phyloP scores from a whole-genome alignment of 2,888 invertebrate species.

The Homarus gammarus region DNA sequence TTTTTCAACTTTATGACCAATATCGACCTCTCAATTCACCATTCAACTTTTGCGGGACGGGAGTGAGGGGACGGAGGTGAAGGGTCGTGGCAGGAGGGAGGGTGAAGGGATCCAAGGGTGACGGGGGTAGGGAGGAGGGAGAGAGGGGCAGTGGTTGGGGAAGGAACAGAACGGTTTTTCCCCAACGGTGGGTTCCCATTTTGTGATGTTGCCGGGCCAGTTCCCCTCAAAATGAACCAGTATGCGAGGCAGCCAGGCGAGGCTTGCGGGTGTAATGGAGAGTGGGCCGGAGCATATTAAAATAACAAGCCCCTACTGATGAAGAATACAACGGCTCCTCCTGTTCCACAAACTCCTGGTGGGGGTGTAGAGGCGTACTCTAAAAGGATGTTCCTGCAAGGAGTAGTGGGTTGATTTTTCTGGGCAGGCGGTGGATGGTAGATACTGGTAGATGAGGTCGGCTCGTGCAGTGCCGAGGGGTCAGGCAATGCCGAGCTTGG shows the following conservation, averaged over 20 bases:
- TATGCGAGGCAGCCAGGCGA: constrained; percentile 54
- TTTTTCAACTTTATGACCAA: background rate
- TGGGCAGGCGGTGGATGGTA: background rate
- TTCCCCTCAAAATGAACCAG: constrained; percentile 60
- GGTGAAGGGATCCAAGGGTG: background rate
- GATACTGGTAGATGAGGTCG: background rate
- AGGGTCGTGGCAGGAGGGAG: background rate
- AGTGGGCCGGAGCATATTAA: constrained; percentile 53
- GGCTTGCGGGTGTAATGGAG: constrained; percentile 61
- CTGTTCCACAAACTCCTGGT: background rate
- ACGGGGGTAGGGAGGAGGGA: background rate
- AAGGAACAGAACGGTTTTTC: constrained; percentile 44
- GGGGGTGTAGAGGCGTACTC: background rate
- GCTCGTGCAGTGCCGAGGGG: background rate
- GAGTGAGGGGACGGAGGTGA: background rate
- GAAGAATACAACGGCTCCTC: constrained; percentile 35
- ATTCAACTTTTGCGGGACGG: background rate
- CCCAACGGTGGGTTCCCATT: constrained; percentile 54
- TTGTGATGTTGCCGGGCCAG: constrained; percentile 58
- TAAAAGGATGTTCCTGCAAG: background rate
- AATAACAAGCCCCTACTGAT: constrained; percentile 60
- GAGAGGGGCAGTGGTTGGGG: background rate
- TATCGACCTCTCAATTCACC: background rate
- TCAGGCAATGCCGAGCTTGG: background rate
- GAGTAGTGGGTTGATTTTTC: background rate